phyloP scores from a whole-genome alignment of 2,888 invertebrate species.

The Zelleria hepariella region DNA sequence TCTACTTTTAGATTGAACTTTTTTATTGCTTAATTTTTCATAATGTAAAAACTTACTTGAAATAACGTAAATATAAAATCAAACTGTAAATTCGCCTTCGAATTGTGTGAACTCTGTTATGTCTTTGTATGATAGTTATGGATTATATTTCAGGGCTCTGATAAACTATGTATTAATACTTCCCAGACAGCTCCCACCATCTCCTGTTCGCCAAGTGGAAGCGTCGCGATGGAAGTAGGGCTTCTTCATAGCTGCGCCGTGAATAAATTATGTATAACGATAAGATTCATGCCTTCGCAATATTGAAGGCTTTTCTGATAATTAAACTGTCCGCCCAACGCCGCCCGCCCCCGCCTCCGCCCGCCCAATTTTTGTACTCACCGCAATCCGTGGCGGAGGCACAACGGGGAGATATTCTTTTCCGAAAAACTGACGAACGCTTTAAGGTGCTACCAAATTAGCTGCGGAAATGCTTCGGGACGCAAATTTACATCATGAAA shows the following conservation, averaged over 20 bases:
- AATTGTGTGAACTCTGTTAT: no score
- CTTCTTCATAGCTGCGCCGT: conserved; percentile 42
- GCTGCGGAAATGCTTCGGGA: no score
- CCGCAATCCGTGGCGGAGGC: neutral
- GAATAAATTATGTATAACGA: conserved; percentile 64
- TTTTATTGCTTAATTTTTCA: no score
- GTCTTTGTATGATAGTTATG: no score
- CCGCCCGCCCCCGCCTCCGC: conserved; percentile 16
- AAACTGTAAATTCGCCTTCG: no score
- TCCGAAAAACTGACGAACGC: neutral
- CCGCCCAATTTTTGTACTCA: neutral
- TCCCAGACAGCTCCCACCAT: conserved; percentile 11
- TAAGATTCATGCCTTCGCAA: conserved; percentile 57
- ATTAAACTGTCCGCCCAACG: conserved; percentile 40
- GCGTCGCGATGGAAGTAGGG: conserved; percentile 14
- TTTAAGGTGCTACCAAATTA: neutral
- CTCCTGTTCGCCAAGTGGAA: conserved; percentile 11
- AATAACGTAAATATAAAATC: no score
- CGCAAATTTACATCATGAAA: no score
- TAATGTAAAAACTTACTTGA: no score
- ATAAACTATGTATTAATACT: no score
- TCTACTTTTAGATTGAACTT: no score
- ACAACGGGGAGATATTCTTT: neutral
- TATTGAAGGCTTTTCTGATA: conserved; percentile 66
- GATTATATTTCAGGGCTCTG: no score